These are phyloP conservation scores for Oncorhynchus mykiss DNA, from an alignment of 2,113 vertebrate genomes.

Conservation along the genomic window DNA sequence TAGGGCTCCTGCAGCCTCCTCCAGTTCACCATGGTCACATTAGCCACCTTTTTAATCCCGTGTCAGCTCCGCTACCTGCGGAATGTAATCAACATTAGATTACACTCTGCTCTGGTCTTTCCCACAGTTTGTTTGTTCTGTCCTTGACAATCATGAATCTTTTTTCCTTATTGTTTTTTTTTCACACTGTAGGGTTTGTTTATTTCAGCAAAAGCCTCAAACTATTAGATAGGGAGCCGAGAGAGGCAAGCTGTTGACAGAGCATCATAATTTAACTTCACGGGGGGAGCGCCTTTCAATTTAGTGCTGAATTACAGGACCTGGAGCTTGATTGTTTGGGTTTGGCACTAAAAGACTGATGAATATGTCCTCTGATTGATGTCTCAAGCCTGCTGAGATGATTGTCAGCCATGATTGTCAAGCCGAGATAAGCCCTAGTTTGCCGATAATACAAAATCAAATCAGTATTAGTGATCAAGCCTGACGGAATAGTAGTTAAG, in stretches of 20 bases:
- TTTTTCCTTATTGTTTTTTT: constrained; percentile 18
- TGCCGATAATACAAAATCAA: constrained; percentile 3
- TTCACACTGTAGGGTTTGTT: constrained; percentile 42
- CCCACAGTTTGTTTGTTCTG: constrained; percentile 34
- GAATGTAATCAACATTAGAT: constrained; percentile 36
- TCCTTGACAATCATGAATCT: constrained; percentile 47
- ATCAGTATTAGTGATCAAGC: constrained; percentile 23
- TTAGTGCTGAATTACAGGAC: constrained; percentile 53
- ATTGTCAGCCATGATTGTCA: constrained; percentile 62
- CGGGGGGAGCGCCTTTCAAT: constrained; percentile 45
- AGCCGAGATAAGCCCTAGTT: constrained; percentile 24
- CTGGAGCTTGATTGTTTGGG: constrained; percentile 46
- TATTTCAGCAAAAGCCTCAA: constrained; percentile 48
- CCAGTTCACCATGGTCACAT: constrained; percentile 9
- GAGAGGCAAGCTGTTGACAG: constrained; percentile 44
- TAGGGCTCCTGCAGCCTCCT: neutral
- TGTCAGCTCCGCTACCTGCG: constrained; percentile 24
- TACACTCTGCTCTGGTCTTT: constrained; percentile 6
- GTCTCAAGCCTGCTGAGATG: constrained; percentile 75
- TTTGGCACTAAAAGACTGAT: constrained; percentile 60
- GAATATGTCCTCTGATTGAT: constrained; percentile 79
- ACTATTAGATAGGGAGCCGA: constrained; percentile 21
- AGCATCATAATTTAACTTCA: constrained; percentile 52
- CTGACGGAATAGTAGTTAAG: neutral
- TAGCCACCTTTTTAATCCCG: constrained; percentile 26